These are phyloP conservation scores for Venustoraphidia nigricollis DNA, from an alignment of 2,888 invertebrate genomes.

Conservation along the genomic window DNA sequence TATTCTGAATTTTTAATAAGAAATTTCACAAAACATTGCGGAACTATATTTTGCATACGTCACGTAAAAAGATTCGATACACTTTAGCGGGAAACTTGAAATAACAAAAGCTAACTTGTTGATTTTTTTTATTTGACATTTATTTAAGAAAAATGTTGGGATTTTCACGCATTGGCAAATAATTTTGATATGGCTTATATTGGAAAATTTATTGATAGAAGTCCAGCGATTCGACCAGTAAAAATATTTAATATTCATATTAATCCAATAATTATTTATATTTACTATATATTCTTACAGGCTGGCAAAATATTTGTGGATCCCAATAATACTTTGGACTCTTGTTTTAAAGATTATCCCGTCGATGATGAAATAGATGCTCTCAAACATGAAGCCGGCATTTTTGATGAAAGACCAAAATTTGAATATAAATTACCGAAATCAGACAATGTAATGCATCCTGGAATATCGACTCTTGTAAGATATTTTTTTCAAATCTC, in stretches of 20 bases:
- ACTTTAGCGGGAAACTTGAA: slow-evolving; percentile 11
- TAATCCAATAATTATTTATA: neutral
- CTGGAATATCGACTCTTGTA: slow-evolving; percentile 1
- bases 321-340: slow-evolving; percentile 14
- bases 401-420: slow-evolving; percentile 10
- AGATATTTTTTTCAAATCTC: neutral
- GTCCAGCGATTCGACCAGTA: slow-evolving; percentile 14
- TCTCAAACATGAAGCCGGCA: slow-evolving; percentile 18
- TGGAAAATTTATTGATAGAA: slow-evolving; percentile 20
- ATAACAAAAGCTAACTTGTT: neutral
- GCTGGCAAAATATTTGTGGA: slow-evolving; percentile 20
- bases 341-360: slow-evolving; percentile 17
- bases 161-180: neutral
- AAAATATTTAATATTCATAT: neutral
- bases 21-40: no score
- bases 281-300: slow-evolving; percentile 11
- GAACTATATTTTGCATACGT: no score
- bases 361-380: slow-evolving; percentile 20
- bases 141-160: no score
- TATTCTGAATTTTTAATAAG: no score
- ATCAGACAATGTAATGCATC: neutral
- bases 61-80: no score
- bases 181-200: slow-evolving; percentile 8
- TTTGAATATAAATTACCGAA: slow-evolving; percentile 11
- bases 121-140: no score